These are phyloP conservation scores for Zhuqinia jingwanae DNA, from an alignment of 2,888 invertebrate genomes.

Conservation along the genomic window DNA sequence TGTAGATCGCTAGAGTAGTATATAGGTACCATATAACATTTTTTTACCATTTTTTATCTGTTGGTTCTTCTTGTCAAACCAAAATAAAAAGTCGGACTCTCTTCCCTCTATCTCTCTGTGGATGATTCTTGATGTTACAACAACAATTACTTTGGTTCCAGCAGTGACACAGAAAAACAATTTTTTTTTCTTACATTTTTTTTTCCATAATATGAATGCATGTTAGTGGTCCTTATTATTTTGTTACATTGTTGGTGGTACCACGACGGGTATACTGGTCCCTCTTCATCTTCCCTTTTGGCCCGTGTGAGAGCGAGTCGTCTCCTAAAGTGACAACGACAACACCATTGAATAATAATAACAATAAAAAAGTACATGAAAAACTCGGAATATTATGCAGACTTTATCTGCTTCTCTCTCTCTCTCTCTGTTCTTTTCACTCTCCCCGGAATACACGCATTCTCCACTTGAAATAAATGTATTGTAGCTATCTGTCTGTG, in stretches of 20 bases:
- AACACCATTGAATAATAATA: slow-evolving; percentile 64
- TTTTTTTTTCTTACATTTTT: slow-evolving; percentile 10
- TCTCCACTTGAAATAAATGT: neutral
- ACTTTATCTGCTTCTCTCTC: too few species aligned
- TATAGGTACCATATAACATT: neutral
- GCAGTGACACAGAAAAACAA: slow-evolving; percentile 31
- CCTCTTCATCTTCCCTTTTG: slow-evolving; percentile 11
- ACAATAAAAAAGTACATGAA: slow-evolving; percentile 56
- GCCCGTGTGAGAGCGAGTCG: slow-evolving; percentile 29
- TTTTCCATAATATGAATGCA: neutral
- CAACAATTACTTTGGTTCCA: slow-evolving; percentile 50
- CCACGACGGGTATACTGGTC: neutral
- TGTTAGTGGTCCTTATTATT: slow-evolving; percentile 34
- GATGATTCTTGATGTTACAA: slow-evolving; percentile 42
- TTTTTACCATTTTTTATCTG: neutral
- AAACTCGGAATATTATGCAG: neutral
- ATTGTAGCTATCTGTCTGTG: neutral
- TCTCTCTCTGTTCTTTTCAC: slow-evolving; percentile 6
- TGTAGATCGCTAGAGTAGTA: neutral
- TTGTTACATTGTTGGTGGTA: slow-evolving; percentile 31
- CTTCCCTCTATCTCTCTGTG: neutral
- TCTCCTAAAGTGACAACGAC: slow-evolving; percentile 59
- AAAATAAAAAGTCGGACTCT: slow-evolving; percentile 23
- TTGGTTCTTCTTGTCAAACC: slow-evolving; percentile 25
- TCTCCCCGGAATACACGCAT: slow-evolving; percentile 7